A percentile compares a stretch with the other conserved stretches of the same genome.
These are phyloP conservation scores for Lagocephalus sceleratus DNA, from an alignment of 2,797 vertebrate species.

Conservation along the genomic window DNA sequence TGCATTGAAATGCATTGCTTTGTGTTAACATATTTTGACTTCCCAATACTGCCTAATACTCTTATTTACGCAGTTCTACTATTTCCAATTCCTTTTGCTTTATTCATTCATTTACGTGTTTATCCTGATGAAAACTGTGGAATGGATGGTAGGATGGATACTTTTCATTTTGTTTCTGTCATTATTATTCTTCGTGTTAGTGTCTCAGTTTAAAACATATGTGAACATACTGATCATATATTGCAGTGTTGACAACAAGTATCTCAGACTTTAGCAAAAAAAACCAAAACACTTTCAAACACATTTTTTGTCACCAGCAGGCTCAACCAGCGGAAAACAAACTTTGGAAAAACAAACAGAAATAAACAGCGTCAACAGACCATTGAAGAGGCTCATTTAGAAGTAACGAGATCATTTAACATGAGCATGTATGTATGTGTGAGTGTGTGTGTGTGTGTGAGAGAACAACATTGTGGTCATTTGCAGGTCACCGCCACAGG, in stretches of 20 bases:
- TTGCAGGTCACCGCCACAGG: conserved; percentile 44
- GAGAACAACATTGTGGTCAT: conserved; percentile 16
- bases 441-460: conserved; percentile 1
- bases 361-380: not conserved
- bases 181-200: too few relatives aligned
- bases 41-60: too few relatives aligned
- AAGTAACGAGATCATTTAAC: not conserved
- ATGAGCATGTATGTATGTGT: conserved; percentile 1
- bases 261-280: not conserved
- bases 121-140: too few relatives aligned
- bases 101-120: too few relatives aligned
- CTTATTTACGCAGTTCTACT: too few relatives aligned
- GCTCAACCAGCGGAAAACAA: conserved; percentile 2
- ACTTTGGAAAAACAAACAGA: conserved; percentile 4
- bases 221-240: not conserved
- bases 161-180: too few relatives aligned
- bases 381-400: conserved; percentile 9
- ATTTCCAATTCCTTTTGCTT: too few relatives aligned
- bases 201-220: too few relatives aligned
- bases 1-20: too few relatives aligned
- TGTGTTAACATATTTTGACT: too few relatives aligned
- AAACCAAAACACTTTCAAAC: not conserved
- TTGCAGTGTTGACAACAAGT: not conserved
- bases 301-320: not conserved
- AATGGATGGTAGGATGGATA: too few relatives aligned